Conservation (phyloP, 2,113 vertebrate genomes). For the Lucifuga dentata region DNA sequence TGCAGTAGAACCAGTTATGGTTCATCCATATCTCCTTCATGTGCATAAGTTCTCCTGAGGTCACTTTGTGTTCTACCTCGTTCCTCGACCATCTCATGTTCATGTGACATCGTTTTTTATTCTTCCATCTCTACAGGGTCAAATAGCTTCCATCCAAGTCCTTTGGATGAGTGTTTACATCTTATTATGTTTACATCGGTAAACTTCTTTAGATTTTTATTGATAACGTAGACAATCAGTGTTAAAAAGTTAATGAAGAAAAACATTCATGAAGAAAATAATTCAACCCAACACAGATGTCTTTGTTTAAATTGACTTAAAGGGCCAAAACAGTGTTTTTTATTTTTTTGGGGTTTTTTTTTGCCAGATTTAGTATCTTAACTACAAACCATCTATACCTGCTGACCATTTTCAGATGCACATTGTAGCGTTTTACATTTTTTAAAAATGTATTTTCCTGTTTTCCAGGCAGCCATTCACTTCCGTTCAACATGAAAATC, state of each 20-base stretch:
- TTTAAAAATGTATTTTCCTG: too few species aligned
- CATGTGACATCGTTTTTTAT: conserved; percentile 7
- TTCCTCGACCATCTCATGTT: conserved; percentile 53
- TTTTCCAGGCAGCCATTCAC: too few species aligned
- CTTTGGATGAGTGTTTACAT: conserved; percentile 71
- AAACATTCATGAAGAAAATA: conserved; percentile 21
- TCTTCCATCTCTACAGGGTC: conserved; percentile 65
- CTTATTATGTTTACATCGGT: conserved; percentile 55
- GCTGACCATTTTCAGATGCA: too few species aligned
- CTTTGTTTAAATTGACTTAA: not conserved
- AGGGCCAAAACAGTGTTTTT: not conserved
- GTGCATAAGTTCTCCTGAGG: conserved; percentile 28
- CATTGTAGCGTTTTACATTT: too few species aligned
- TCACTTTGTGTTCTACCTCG: conserved; percentile 71
- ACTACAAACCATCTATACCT: too few species aligned
- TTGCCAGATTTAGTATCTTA: not conserved
- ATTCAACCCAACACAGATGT: not conserved
- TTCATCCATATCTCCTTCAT: conserved; percentile 16
- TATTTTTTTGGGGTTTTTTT: conserved; percentile 20
- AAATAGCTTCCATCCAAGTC: conserved; percentile 37
- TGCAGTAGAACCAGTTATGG: not conserved
- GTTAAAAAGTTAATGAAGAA: conserved; percentile 48
- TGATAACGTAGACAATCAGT: conserved; percentile 80
- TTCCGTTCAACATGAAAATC: too few species aligned
- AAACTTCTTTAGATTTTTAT: conserved; percentile 57